Evolutionary conservation across 2,797 vertebrate genomes (phyloP).

Genomic region (Lophius americanus): DNA sequence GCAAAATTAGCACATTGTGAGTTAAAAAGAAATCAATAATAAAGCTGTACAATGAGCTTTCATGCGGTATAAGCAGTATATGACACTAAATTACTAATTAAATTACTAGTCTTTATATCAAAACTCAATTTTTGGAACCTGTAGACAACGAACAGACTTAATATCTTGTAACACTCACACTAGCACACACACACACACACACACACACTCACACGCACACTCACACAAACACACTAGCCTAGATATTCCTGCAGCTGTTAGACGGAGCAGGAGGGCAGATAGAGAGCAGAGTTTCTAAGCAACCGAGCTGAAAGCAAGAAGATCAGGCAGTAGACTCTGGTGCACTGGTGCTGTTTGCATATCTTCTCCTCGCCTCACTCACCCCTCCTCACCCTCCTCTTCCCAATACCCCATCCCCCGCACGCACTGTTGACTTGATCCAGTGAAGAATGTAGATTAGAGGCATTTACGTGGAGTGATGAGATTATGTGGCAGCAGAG

Average conservation of each 20-base stretch:
- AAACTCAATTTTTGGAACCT: no score
- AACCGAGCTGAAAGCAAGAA: slow-evolving; percentile 52
- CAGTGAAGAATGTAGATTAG: slow-evolving; percentile 34
- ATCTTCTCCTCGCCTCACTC: background rate
- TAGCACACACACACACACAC: slow-evolving; percentile 21
- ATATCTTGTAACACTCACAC: no score
- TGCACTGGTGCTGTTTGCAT: slow-evolving; percentile 48
- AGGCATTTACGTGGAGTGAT: slow-evolving; percentile 23
- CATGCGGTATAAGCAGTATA: no score
- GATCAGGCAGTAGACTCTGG: slow-evolving; percentile 4
- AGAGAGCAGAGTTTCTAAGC: slow-evolving; percentile 64
- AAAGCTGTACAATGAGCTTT: no score
- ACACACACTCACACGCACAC: slow-evolving; percentile 13
- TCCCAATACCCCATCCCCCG: background rate
- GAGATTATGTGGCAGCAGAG: slow-evolving; percentile 29
- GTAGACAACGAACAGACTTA: no score
- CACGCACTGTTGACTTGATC: slow-evolving; percentile 12
- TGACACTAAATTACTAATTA: no score
- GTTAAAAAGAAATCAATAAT: no score
- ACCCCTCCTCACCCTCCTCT: background rate
- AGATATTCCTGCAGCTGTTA: slow-evolving; percentile 27
- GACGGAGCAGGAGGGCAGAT: slow-evolving; percentile 10
- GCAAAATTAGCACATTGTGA: no score
- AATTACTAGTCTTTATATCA: no score
- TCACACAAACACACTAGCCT: no score